Conservation (phyloP, 2,888 invertebrate species). For the Diplazon laetatorius region DNA sequence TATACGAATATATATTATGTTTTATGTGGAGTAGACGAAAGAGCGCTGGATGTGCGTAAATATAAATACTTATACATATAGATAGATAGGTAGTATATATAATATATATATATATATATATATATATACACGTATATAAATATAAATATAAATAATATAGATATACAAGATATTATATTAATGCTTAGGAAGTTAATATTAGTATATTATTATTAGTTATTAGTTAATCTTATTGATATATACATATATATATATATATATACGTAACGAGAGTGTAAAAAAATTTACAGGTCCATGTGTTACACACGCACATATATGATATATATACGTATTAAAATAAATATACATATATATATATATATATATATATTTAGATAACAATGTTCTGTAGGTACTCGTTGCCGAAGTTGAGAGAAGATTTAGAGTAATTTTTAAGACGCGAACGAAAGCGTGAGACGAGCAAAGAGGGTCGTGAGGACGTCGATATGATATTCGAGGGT, state of each 20-base stretch:
- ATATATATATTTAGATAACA: slow-evolving; percentile 64
- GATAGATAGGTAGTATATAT: slow-evolving; percentile 33
- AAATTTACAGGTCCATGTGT: slow-evolving; percentile 52
- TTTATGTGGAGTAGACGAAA: slow-evolving; percentile 36
- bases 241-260: no score
- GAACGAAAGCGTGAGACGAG: slow-evolving; percentile 21
- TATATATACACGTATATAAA: slow-evolving; percentile 27
- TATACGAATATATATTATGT: slow-evolving; percentile 43
- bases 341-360: slow-evolving; percentile 57
- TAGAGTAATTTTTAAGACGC: slow-evolving; percentile 46
- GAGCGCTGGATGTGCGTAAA: slow-evolving; percentile 43
- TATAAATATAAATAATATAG: slow-evolving; percentile 61
- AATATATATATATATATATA: slow-evolving; percentile 37
- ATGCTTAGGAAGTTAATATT: slow-evolving; percentile 61
- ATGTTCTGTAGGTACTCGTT: slow-evolving; percentile 62
- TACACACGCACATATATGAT: slow-evolving; percentile 46
- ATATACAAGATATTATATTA: slow-evolving; percentile 65
- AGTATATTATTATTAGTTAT: slow-evolving; percentile 41
- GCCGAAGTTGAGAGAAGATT: slow-evolving; percentile 43
- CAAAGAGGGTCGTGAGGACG: slow-evolving; percentile 23
- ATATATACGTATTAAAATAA: slow-evolving; percentile 43
- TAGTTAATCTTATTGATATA: slow-evolving; percentile 37
- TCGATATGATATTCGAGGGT: slow-evolving; percentile 35
- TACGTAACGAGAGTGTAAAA: slow-evolving; percentile 66
- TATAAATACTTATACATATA: slow-evolving; percentile 47